These are phyloP conservation scores for Psococerastis gibbosa DNA, from an alignment of 2,888 invertebrate genomes.

Conservation along the genomic window DNA sequence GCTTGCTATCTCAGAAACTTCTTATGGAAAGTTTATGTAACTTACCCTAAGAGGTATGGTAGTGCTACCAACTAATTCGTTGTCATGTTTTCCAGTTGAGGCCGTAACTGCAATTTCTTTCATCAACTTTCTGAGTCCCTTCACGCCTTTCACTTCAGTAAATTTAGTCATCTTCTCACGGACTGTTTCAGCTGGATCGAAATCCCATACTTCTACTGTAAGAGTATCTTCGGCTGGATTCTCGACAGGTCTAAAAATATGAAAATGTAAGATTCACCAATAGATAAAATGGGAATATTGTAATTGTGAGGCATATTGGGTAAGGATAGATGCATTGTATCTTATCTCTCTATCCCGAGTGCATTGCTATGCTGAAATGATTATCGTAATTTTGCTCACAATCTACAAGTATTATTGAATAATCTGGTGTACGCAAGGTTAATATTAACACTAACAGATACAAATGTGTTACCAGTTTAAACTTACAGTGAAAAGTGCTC, in stretches of 20 bases:
- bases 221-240: constrained; percentile 53
- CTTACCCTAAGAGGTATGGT: constrained; percentile 66
- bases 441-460: background rate
- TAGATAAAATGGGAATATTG: constrained; percentile 16
- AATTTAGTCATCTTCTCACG: constrained; percentile 74
- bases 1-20: too few species aligned
- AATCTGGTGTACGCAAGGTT: background rate
- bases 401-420: too few species aligned
- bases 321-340: too few species aligned
- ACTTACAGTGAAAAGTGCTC: constrained; percentile 93
- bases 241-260: constrained; percentile 52
- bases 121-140: constrained; percentile 63
- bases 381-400: too few species aligned
- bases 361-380: too few species aligned
- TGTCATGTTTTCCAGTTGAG: constrained; percentile 82
- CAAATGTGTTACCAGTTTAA: background rate
- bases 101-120: constrained; percentile 88
- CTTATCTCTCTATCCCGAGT: too few species aligned
- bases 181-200: constrained; percentile 76
- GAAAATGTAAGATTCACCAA: constrained; percentile 15
- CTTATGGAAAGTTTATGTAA: too few species aligned
- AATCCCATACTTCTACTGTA: constrained; percentile 74
- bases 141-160: constrained; percentile 67
- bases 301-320: too few species aligned
- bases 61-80: constrained; percentile 85